Base-by-base conservation (phyloP, 2,113 vertebrate genomes). In the Buteo buteo region DNA sequence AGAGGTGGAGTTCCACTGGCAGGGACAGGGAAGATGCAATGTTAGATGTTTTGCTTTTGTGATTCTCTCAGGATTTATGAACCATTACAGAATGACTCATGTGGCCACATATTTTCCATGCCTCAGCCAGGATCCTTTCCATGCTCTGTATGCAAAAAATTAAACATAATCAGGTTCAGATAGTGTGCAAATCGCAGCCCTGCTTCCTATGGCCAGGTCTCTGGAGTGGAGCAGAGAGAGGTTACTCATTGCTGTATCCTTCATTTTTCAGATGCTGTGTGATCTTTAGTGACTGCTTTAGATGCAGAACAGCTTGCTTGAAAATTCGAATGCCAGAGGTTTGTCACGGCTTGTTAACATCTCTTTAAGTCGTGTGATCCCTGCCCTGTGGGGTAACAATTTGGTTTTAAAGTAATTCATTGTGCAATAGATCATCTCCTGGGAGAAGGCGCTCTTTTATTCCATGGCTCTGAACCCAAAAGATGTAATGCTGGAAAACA, bases 41-140 rank as follows among this genome's bases (percentile, higher is more conserved):
- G 69, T 74, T 97, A 57, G 85, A 95, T 96, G 93, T 94, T 96
- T 96, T 96, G 82, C 92, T 96, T 97, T 96, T 96, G 96, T 52
- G 94, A 96, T 92, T 88, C 97, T 92, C 96, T 34, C 92, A 84
- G 95, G 96, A 90, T 97, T 97, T 93, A 96, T 90, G 93, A 96
- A 88, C 97, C 95, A 96, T 97, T 97, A 94, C 90, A 79, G 92
- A 72, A 86, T 96, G 93, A 97, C 95, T 97, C 96, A 96, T 94
- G 95, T 31, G 61, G 93, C 95, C 96, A 18, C 96, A 88, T 94
- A 97, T 93, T 97, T 97, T 97, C 97, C 97, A 10, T 88, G 96
- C 95, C 86, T 95, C 93, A 58, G n/a, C 93, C 92, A 82, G 88
- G 86, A 94, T 96, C 95, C 81, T 86, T 92, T 94, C 93, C 93